Base-by-base conservation (phyloP, 2,888 invertebrate species). In the Agrilus cyanescens region DNA sequence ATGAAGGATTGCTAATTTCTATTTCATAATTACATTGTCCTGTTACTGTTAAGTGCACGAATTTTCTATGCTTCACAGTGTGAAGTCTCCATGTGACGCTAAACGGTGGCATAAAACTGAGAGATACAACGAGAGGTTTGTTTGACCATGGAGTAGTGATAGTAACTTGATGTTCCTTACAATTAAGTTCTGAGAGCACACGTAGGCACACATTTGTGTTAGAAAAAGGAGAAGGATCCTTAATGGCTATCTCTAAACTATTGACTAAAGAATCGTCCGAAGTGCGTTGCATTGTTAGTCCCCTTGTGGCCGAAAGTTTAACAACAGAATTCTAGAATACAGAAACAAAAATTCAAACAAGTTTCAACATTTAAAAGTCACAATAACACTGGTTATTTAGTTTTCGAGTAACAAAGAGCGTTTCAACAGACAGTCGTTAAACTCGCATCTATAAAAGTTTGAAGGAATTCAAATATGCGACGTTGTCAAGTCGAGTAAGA, bases 51-150 rank as follows among this genome's bases (percentile, higher is more conserved):
- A 91, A 78, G 63, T 91, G 87, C 13, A 93, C 63, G 57, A 87
- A 91, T 68, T 94, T 94, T 52, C 85, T 72, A n/a, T 79, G 75
- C 53, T 82, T 78, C 1, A 85, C 84, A 0, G 94, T 91, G 46
- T 90, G 84, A 12, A 95, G 72, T 40, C 85, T 78, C 73, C 88
- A 85, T 1, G 78, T 75, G 0, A 85, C 78, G 53, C 78, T 76
- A 62, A 95, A 77, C 1, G 94, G 93, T 1, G 90, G 83, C 7
- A 82, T 75, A 68, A 94, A 91, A 57, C 83, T 79, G 4, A 93
- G 69, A 2, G 78, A 74, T 35, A 89, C 81, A 48, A 78, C 77
- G n/a, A 76, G 73, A 25, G 83, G 80, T 46, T 80, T 76, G 2
- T 76, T 71, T 54, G 77, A 77, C 85, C 89, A 90, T 0, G 88